Evolutionary conservation across 2,888 invertebrate species (phyloP).

Genomic region (Micropterix aruncella): DNA sequence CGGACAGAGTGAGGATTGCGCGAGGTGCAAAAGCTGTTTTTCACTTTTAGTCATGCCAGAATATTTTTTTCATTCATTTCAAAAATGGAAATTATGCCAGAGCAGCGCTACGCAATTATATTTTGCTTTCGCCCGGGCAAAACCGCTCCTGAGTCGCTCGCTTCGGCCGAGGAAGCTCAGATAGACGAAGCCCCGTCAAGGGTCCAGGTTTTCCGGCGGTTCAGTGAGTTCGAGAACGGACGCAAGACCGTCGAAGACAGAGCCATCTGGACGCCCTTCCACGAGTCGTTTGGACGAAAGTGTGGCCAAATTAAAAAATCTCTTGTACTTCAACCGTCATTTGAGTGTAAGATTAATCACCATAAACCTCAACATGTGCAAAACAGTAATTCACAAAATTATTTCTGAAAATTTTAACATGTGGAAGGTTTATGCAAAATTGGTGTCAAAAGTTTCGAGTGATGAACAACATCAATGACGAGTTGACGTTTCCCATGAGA

Average conservation of each 20-base stretch:
- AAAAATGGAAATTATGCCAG: too few relatives aligned
- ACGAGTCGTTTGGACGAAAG: not conserved
- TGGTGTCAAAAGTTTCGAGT: not conserved
- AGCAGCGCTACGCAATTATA: too few relatives aligned
- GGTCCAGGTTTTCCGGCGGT: slow-evolving; percentile 1
- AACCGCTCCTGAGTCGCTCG: too few relatives aligned
- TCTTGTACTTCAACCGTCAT: not conserved
- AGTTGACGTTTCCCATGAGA: not conserved
- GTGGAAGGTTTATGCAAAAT: not conserved
- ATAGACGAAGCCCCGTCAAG: not conserved
- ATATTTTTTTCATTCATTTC: too few relatives aligned
- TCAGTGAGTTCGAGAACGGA: too few relatives aligned
- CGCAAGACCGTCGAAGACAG: not conserved
- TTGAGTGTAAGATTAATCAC: too few relatives aligned
- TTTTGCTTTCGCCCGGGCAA: too few relatives aligned
- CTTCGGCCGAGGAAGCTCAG: too few relatives aligned
- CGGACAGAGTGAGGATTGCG: too few relatives aligned
- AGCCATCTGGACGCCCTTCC: not conserved
- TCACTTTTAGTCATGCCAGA: too few relatives aligned
- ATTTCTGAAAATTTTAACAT: not conserved
- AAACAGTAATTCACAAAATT: not conserved
- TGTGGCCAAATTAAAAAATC: not conserved
- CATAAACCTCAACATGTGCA: not conserved
- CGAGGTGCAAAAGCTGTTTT: too few relatives aligned
- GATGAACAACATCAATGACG: not conserved